These are phyloP conservation scores for Eubasilissa splendida DNA, from an alignment of 2,888 invertebrate species.

Conservation along the genomic window DNA sequence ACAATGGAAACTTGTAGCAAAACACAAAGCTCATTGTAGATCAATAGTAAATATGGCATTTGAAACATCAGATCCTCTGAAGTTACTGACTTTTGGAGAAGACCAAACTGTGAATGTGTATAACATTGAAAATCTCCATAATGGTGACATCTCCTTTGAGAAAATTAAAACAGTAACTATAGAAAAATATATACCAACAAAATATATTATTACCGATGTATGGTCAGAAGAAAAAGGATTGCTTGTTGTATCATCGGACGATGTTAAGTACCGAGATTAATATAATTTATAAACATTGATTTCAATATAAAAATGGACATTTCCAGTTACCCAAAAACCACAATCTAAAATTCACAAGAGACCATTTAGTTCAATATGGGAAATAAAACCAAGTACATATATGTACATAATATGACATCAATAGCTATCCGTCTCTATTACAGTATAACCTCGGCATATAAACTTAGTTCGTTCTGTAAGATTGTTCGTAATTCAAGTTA, in stretches of 20 bases:
- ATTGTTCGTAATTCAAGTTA: too few relatives aligned
- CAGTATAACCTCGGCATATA: too few relatives aligned
- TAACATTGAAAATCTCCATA: conserved; percentile 69
- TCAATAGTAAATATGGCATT: conserved; percentile 74
- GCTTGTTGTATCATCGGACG: conserved; percentile 30
- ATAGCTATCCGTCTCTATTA: too few relatives aligned
- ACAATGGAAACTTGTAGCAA: conserved; percentile 74
- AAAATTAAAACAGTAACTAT: conserved; percentile 72
- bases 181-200: conserved; percentile 77
- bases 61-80: conserved; percentile 66
- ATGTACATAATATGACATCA: neutral
- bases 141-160: conserved; percentile 63
- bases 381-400: too few relatives aligned
- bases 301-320: neutral
- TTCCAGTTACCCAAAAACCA: too few relatives aligned
- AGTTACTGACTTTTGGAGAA: conserved; percentile 74
- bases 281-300: neutral
- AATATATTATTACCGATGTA: conserved; percentile 70
- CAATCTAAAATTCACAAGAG: too few relatives aligned
- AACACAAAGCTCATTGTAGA: conserved; percentile 75
- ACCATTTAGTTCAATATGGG: too few relatives aligned
- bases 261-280: conserved; percentile 38
- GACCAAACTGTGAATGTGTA: conserved; percentile 77
- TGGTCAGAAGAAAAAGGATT: conserved; percentile 60
- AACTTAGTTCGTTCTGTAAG: too few relatives aligned